These are phyloP conservation scores for Caenorhabditis remanei DNA, from an alignment of 1,140 invertebrate genomes.

Conservation along the genomic window DNA sequence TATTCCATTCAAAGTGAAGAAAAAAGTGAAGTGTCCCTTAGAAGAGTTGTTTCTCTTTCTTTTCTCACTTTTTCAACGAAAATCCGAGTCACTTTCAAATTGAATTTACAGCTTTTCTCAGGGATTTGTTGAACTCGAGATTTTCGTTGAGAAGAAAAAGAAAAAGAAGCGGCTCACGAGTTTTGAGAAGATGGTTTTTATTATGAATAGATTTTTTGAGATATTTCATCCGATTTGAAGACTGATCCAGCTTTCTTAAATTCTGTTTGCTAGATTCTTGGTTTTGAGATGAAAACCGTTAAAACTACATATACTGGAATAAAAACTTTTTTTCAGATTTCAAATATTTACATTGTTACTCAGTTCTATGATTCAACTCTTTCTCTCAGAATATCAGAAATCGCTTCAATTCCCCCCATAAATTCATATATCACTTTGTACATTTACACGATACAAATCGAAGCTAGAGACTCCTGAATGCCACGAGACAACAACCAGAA, in stretches of 20 bases:
- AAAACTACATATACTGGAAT: too few relatives aligned
- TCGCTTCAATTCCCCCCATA: too few relatives aligned
- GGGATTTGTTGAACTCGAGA: background rate
- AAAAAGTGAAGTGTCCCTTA: conserved; percentile 8
- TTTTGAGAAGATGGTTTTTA: background rate
- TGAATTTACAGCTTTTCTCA: conserved; percentile 43
- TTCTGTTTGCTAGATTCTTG: too few relatives aligned
- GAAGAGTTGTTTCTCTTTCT: conserved; percentile 9
- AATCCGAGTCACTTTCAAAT: conserved; percentile 34
- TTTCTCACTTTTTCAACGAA: background rate
- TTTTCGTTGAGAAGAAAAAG: background rate
- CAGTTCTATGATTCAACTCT: too few relatives aligned
- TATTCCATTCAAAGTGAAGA: background rate
- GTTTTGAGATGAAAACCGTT: too few relatives aligned
- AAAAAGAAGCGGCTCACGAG: background rate
- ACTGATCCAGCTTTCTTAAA: too few relatives aligned
- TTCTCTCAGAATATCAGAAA: too few relatives aligned
- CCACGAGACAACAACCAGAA: background rate
- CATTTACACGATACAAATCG: background rate
- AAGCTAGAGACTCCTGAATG: background rate
- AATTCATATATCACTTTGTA: too few relatives aligned
- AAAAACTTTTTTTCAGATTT: too few relatives aligned
- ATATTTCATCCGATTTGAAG: background rate
- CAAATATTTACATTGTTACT: too few relatives aligned
- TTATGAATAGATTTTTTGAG: background rate